These are phyloP conservation scores for Steromphala cineraria DNA, from an alignment of 2,888 invertebrate genomes.

Conservation along the genomic window DNA sequence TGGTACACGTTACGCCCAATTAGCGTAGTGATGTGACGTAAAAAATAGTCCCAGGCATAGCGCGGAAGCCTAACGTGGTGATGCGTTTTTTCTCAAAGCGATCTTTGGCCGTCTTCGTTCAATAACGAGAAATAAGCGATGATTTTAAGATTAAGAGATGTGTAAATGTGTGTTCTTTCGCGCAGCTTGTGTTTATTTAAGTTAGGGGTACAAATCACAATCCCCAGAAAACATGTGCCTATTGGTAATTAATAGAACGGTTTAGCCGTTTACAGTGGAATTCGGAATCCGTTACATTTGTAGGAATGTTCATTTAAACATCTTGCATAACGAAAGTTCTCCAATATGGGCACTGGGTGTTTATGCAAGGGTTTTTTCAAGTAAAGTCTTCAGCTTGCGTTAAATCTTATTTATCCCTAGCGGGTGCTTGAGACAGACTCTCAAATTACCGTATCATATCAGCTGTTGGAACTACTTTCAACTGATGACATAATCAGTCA, in stretches of 20 bases:
- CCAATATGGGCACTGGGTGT: too few species aligned
- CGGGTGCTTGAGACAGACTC: too few species aligned
- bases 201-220: neutral
- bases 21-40: neutral
- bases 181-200: neutral
- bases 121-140: conserved; percentile 7
- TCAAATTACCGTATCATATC: too few species aligned
- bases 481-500: too few species aligned
- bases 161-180: conserved; percentile 10
- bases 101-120: neutral
- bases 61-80: neutral
- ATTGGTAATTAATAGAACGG: neutral
- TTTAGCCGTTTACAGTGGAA: neutral
- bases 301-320: conserved; percentile 14
- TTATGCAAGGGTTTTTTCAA: too few species aligned
- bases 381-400: too few species aligned
- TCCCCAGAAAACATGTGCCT: neutral
- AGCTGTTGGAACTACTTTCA: too few species aligned
- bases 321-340: conserved; percentile 3
- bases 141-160: neutral
- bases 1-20: conserved; percentile 9
- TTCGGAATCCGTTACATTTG: neutral
- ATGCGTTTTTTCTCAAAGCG: neutral
- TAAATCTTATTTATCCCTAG: too few species aligned
- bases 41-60: conserved; percentile 6